Evolutionary conservation across 1,140 invertebrate species (phyloP), one percentile per base, ranked within the genome.

Genomic region (Tribolium madens): DNA sequence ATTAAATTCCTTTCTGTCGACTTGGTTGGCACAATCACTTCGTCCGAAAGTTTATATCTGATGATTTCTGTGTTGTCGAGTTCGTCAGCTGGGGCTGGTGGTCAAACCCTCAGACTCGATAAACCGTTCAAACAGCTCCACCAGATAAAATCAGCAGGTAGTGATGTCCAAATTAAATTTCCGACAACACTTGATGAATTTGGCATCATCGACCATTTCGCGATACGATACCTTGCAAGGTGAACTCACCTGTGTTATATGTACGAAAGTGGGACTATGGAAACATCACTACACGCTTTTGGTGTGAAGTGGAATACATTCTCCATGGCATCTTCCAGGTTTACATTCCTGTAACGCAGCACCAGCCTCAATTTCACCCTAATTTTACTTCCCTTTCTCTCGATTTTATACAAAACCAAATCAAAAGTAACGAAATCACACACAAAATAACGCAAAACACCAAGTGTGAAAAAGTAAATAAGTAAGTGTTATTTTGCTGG

Each of bases 241-340:
- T 77, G 42, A 78, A 83, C 81, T 83, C 80, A 83, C 82, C 82
- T 83, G 82, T 78, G 73, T 79, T 57, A 26, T 76, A 74, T 78
- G 48, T 73, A 80, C 77, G 79, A 81, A 76, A 77, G 78, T 78
- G 75, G 78, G 46, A 50, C 75, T 76, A 78, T 53, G 73, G 73
- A 76, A 79, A 78, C 77, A 76, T 78, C 76, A 79, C 80, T 79
- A 83, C 78, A 83, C 82, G 83, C 86, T 87, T 86, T 87, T 88
- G 80, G 86, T 84, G 81, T 86, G 87, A 80, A 89, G 87, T 84
- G 88, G 88, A 84, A 88, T 88, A 86, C 87, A 88, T 85, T 88
- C 88, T 84, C 87, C 88, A 82, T 86, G 86, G 81, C 87, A 88
- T 85, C 86, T 82, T 84, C 86, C 84, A 84, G 81, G 81, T 82